Base-by-base conservation (phyloP, 1,140 invertebrate genomes). In the Ganaspis sp. region DNA sequence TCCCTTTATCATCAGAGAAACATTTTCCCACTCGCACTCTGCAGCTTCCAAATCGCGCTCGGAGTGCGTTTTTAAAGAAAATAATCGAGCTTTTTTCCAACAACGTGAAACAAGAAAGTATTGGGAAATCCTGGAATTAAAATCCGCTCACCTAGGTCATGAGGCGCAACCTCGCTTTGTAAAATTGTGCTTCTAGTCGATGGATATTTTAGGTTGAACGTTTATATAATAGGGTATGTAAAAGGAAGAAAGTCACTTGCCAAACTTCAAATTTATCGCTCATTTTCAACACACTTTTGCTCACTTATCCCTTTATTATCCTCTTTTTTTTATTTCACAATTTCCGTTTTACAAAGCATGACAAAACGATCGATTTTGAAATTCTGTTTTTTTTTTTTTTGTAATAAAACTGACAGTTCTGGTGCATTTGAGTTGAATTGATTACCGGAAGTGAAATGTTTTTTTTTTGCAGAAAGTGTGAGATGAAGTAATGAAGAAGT, bases 131-230 rank as follows among this genome's bases (percentile, higher is more conserved):
- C 21, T 12, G 21, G 21, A 69, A 42, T 54, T n/a, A 72, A 64
- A 72, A 72, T 58, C 53, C 40, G 15, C 4, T 49, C 45, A 74
- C 45, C 38, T 40, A 37, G 70, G 70, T 42, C 11, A 70, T 45
- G 58, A 21, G 15, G 8, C 42, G 53, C 21, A 69, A 19, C 45
- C 34, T 72, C 29, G 17, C 9, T 11, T 53, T 21, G 37, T 69
- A 19, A 75, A 42, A 69, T 75, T 26, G 37, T 45, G 23, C 29
- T 23, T 49, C 58, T 45, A 26, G 73, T 78, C 73, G 45, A 81
- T 79, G 83, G 81, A 83, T 84, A 81, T 81, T 83, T 84, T 79
- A 75, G 83, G 81, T 78, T 75, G 21, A 45, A 79, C 72, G 49
- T 83, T 84, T 83, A 81, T 72, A 78, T 84, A 82, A 84, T 71